Evolutionary conservation across 1,140 invertebrate genomes (phyloP).

Genomic region (Drosophila saltans): DNA sequence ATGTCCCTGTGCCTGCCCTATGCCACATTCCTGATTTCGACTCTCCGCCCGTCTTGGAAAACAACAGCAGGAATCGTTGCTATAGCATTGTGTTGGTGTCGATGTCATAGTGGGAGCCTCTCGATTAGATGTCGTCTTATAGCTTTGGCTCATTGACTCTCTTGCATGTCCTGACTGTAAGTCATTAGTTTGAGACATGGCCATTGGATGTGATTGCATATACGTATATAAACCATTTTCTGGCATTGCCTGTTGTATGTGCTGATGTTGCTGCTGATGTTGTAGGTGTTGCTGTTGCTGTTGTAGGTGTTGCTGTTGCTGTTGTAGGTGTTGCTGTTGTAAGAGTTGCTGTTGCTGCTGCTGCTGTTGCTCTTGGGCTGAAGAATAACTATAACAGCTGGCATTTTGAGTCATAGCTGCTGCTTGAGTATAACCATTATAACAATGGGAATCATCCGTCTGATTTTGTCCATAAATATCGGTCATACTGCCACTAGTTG

Average conservation of each 20-base stretch:
- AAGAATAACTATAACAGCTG: slow-evolving; percentile 12
- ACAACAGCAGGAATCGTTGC: slow-evolving; percentile 14
- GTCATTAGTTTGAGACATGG: slow-evolving; percentile 27
- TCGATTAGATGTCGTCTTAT: neutral
- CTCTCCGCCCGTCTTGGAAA: neutral
- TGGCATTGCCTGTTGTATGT: neutral
- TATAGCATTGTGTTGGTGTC: slow-evolving; percentile 1
- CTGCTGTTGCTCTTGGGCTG: neutral
- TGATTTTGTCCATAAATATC: neutral
- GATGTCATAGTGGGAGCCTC: neutral
- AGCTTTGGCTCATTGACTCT: too few relatives aligned
- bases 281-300: neutral
- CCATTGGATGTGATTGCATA: slow-evolving; percentile 3
- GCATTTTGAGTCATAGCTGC: neutral
- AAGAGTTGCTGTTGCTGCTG: neutral
- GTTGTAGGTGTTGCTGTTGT: neutral
- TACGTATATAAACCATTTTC: neutral
- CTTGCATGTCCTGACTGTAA: neutral
- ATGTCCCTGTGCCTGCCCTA: neutral
- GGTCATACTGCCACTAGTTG: neutral
- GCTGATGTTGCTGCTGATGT: neutral
- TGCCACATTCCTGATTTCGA: neutral
- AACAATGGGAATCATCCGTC: neutral
- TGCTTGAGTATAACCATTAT: neutral
- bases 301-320: neutral